Percentiles rank a stretch among this genome's conserved stretches.
phyloP scores from a whole-genome alignment of 2,888 invertebrate genomes.

The Hedychridium roseum region DNA sequence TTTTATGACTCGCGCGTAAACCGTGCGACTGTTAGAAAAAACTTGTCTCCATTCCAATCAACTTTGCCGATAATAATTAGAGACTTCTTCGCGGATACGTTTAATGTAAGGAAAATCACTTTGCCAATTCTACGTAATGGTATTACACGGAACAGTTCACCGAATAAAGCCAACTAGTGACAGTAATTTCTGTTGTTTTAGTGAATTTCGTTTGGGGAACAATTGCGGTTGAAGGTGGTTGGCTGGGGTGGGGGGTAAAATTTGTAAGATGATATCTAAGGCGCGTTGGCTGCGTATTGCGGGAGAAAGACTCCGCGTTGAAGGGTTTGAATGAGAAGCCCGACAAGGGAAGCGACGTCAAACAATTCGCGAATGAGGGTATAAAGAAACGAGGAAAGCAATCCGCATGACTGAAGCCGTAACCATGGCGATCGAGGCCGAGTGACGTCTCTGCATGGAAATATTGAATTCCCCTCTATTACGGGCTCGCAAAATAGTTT shows the following conservation, averaged over 20 bases:
- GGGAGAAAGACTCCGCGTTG: constrained; percentile 13
- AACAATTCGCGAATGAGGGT: constrained; percentile 23
- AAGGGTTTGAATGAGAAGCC: constrained; percentile 32
- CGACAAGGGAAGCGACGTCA: constrained; percentile 29
- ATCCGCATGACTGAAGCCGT: constrained; percentile 42
- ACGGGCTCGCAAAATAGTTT: constrained; percentile 27
- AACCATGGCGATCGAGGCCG: constrained; percentile 34
- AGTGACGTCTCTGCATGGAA: constrained; percentile 29
- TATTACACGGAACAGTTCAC: no score
- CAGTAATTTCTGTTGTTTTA: no score
- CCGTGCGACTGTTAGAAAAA: no score
- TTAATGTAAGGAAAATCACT: no score
- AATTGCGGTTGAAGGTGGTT: no score
- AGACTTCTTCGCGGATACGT: no score
- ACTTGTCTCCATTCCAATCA: no score
- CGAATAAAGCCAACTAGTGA: no score
- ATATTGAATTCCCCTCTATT: constrained; percentile 33
- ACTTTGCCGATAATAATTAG: no score
- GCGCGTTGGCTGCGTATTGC: constrained; percentile 23
- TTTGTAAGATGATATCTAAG: constrained; percentile 27
- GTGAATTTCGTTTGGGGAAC: no score
- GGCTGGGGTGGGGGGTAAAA: constrained; percentile 23
- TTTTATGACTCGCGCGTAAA: constrained; percentile 19
- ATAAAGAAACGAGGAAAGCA: constrained; percentile 31
- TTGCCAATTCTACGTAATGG: no score